A percentile compares a stretch with the other conserved stretches of the same genome.
phyloP scores from a whole-genome alignment of 1,140 invertebrate genomes.

The Coptotermes formosanus region DNA sequence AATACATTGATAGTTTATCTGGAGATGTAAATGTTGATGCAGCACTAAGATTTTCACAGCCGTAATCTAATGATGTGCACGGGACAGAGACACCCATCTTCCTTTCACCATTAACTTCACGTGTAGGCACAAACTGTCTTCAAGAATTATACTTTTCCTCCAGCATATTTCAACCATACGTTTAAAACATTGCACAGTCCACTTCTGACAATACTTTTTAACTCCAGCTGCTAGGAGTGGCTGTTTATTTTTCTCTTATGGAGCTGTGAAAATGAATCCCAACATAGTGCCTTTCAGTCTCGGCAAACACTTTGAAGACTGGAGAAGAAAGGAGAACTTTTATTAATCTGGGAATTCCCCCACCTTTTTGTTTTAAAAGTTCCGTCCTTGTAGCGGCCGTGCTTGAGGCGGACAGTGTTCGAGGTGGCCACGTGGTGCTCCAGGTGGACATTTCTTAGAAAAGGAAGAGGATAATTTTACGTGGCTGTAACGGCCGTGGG shows the following conservation, averaged over 20 bases:
- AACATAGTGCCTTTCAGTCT: not conserved
- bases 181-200: not conserved
- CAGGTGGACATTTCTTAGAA: too few species aligned
- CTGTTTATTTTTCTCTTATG: not conserved
- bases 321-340: not conserved
- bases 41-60: not conserved
- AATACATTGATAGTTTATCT: not conserved
- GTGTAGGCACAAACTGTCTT: too few species aligned
- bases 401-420: too few species aligned
- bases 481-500: too few species aligned
- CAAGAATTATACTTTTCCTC: too few species aligned
- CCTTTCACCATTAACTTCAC: too few species aligned
- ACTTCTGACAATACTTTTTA: not conserved
- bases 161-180: too few species aligned
- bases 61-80: not conserved
- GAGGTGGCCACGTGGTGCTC: too few species aligned
- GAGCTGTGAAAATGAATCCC: not conserved
- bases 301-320: not conserved
- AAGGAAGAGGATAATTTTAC: too few species aligned
- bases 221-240: not conserved
- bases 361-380: not conserved
- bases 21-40: not conserved
- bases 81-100: not conserved
- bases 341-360: not conserved
- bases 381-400: too few species aligned